A percentile compares a stretch with the other conserved stretches of the same genome.
These are phyloP conservation scores for Melanotaenia pygmaea DNA, from an alignment of 2,797 vertebrate species.

Conservation along the genomic window DNA sequence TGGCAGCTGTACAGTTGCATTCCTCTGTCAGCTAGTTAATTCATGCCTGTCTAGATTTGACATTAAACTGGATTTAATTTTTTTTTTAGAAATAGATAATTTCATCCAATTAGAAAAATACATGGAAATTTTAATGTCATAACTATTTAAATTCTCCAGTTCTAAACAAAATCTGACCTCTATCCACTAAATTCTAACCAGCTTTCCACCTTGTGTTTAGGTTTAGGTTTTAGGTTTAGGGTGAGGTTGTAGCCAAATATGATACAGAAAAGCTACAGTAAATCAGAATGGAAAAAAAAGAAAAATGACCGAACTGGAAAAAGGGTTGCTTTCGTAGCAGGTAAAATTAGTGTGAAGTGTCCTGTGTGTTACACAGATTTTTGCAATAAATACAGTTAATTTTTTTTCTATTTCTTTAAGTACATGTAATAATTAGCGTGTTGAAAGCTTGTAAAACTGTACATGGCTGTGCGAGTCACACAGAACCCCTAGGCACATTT, in stretches of 20 bases:
- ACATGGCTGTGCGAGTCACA: neutral
- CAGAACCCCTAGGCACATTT: neutral
- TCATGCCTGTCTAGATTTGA: neutral
- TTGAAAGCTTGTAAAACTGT: neutral
- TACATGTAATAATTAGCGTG: neutral
- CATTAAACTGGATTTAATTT: neutral
- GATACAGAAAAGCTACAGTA: neutral
- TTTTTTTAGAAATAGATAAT: neutral
- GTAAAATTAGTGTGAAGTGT: neutral
- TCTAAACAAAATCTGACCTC: neutral
- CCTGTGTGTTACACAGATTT: neutral
- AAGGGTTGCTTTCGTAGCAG: neutral
- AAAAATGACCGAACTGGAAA: too few relatives aligned
- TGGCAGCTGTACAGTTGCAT: neutral
- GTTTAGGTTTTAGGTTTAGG: neutral
- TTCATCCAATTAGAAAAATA: neutral
- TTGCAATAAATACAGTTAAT: neutral
- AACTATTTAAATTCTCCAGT: too few relatives aligned
- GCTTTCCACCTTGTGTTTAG: neutral
- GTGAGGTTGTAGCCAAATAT: neutral
- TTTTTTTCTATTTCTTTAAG: neutral
- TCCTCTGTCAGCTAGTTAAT: neutral
- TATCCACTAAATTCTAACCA: neutral
- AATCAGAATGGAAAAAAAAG: neutral
- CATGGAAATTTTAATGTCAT: neutral